Evolutionary conservation across 92 coral and sea anemone genomes (phyloP).

Genomic region (Epizoanthus scotinus): DNA sequence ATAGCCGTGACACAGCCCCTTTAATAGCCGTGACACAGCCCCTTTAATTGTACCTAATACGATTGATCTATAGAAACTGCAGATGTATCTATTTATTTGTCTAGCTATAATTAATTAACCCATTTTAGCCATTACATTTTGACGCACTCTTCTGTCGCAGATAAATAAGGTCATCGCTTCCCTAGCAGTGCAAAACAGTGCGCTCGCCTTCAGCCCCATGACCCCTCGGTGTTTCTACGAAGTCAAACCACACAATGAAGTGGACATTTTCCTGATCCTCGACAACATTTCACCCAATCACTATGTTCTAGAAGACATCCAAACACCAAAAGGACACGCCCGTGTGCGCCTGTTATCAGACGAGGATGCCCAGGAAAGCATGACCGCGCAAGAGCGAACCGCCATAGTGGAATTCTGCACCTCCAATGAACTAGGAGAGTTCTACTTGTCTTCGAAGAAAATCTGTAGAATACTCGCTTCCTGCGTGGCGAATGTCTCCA

Average conservation of each 20-base stretch:
- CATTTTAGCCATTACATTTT: too few relatives aligned
- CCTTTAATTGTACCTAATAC: too few relatives aligned
- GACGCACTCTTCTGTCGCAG: background rate
- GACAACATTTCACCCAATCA: conserved; percentile 50
- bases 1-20: too few relatives aligned
- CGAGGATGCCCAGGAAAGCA: background rate
- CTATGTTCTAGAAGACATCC: conserved; percentile 59
- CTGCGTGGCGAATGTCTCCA: conserved; percentile 55
- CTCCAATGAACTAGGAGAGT: conserved; percentile 40
- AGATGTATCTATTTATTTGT: too few relatives aligned
- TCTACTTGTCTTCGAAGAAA: conserved; percentile 60
- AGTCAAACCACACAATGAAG: conserved; percentile 62
- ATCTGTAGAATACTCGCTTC: conserved; percentile 68
- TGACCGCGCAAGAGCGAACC: conserved; percentile 31
- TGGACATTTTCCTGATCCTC: conserved; percentile 67
- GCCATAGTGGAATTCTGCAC: conserved; percentile 43
- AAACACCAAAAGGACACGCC: conserved; percentile 67
- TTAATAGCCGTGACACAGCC: too few relatives aligned
- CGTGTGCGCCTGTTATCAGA: conserved; percentile 42
- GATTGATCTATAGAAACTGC: too few relatives aligned
- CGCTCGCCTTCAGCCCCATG: conserved; percentile 55
- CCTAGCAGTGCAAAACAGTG: conserved; percentile 49
- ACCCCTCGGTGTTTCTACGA: conserved; percentile 72
- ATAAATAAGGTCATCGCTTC: conserved; percentile 64
- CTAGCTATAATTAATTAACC: too few relatives aligned